Evolutionary conservation across 2,888 invertebrate species (phyloP).

Genomic region (Drosophila paracracens): DNA sequence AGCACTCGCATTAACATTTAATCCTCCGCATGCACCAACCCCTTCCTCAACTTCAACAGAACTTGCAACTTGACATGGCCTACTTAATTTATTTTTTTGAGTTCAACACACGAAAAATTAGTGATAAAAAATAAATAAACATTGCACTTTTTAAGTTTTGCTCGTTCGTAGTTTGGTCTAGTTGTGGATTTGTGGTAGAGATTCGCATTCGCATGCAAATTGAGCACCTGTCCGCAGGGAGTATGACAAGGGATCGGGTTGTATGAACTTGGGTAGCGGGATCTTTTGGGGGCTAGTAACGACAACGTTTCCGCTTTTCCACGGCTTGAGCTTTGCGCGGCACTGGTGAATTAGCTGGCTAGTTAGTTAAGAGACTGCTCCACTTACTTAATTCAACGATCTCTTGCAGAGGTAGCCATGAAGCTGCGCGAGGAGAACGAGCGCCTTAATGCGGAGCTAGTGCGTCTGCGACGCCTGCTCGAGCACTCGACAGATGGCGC

Average conservation of each 20-base stretch:
- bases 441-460: slow-evolving; percentile 87
- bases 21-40: slow-evolving; percentile 46
- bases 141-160: slow-evolving; percentile 42
- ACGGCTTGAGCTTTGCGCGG: slow-evolving; percentile 65
- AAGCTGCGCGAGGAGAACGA: slow-evolving; percentile 90
- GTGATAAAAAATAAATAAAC: background rate
- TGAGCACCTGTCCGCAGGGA: slow-evolving; percentile 4
- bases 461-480: slow-evolving; percentile 82
- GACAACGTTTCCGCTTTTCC: slow-evolving; percentile 49
- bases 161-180: slow-evolving; percentile 32
- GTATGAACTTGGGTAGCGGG: background rate
- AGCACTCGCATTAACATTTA: slow-evolving; percentile 51
- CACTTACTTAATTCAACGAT: background rate
- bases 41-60: slow-evolving; percentile 25
- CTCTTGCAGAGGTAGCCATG: slow-evolving; percentile 75
- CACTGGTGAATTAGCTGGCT: slow-evolving; percentile 26
- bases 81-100: slow-evolving; percentile 44
- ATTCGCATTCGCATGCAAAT: slow-evolving; percentile 43
- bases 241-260: background rate
- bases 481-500: slow-evolving; percentile 88
- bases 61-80: slow-evolving; percentile 39
- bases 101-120: slow-evolving; percentile 12
- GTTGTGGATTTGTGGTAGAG: slow-evolving; percentile 25
- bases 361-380: background rate
- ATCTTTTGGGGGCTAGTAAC: slow-evolving; percentile 18